Base-by-base conservation (phyloP, 2,113 vertebrate genomes). In the Ovis canadensis region DNA sequence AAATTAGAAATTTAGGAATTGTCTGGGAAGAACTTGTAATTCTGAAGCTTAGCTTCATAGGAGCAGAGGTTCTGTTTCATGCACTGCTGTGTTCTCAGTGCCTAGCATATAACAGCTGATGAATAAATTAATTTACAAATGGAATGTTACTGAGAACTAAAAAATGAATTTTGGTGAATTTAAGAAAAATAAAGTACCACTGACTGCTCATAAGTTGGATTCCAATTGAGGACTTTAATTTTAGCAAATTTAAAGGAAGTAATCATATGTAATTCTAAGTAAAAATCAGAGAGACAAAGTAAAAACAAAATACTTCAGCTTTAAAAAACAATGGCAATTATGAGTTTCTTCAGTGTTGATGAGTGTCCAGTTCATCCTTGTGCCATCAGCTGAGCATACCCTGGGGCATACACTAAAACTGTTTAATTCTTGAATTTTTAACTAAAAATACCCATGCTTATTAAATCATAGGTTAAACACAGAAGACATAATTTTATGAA, bases 401-500 rank as follows among this genome's bases (percentile, higher is more conserved):
- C 14, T 36, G 7, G 7, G 36, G 17, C 10, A 83, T 0, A 83
- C 33, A 27, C 33, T 48, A 45, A 55, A 92, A 31, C 78, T 6
- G 10, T n/a, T 91, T 83, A 43, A 16, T 88, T 60, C 87, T 84
- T 15, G 23, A 82, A 55, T 25, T 80, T 96, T 71, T 74, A 52
- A 94, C 89, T 90, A 64, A 40, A 82, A 91, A 88, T 59, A 54
- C 15, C 17, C 7, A 50, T 43, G 31, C 11, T 60, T 81, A 52
- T 55, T 95, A 91, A 93, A 45, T 84, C 81, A 50, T 33, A 3
- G 83, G 27, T 88, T 98, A 96, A 93, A 87, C 80, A 52, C 60
- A 74, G n/a, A 81, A 89, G 33, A 25, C 55, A 60, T 64, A 84
- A 43, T 45, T 74, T 11, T 7, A 59, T 40, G 25, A 29, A 55